Evolutionary conservation across 2,113 vertebrate species (phyloP).

Genomic region (Rutilus rutilus): DNA sequence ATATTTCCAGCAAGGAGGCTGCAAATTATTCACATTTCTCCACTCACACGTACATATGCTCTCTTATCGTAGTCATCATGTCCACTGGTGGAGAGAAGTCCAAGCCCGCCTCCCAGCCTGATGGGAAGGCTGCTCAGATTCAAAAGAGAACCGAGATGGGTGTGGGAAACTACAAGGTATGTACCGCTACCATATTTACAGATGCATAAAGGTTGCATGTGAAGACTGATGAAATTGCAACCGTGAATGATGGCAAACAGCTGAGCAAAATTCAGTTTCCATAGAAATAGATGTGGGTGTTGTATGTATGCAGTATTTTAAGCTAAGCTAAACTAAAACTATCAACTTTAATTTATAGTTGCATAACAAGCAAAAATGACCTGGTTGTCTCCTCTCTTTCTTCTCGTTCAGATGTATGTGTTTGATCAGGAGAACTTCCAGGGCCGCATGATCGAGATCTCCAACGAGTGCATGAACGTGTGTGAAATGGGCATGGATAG

Average conservation of each 20-base stretch:
- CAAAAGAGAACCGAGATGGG: conserved; percentile 69
- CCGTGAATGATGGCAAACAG: not conserved
- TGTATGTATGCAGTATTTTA: conserved; percentile 6
- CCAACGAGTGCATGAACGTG: conserved; percentile 73
- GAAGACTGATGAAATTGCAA: not conserved
- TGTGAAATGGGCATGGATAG: conserved; percentile 77
- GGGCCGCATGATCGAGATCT: conserved; percentile 77
- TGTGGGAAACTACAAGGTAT: conserved; percentile 71
- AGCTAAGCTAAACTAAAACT: not conserved
- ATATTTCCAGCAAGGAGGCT: not conserved
- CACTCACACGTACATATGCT: not conserved
- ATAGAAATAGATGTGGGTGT: conserved; percentile 41
- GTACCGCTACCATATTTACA: not conserved
- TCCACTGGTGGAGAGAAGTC: conserved; percentile 75
- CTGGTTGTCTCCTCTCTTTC: not conserved
- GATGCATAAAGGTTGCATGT: not conserved
- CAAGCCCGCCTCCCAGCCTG: conserved; percentile 71
- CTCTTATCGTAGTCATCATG: conserved; percentile 67
- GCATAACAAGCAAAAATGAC: not conserved
- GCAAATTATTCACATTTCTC: conserved; percentile 12
- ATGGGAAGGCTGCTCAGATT: conserved; percentile 70
- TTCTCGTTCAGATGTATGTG: conserved; percentile 68
- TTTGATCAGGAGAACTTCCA: conserved; percentile 82
- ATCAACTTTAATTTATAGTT: not conserved
- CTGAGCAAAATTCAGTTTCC: not conserved